Conservation (phyloP, 2,888 invertebrate species). For the Parnassius mnemosyne region DNA sequence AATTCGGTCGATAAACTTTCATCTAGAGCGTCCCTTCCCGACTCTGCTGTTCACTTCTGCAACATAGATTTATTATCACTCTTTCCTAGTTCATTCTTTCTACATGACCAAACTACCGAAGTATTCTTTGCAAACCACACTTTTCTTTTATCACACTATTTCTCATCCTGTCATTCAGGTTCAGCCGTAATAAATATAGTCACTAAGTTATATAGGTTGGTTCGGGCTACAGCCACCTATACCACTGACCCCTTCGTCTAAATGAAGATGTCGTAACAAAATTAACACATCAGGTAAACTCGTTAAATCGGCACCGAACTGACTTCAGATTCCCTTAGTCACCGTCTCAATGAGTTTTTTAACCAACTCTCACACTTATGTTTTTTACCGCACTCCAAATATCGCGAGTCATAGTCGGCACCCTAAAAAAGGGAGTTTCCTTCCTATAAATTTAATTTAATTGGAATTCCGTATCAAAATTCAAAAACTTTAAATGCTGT, state of each 20-base stretch:
- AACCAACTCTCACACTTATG: slow-evolving; percentile 27
- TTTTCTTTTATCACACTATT: too few species aligned
- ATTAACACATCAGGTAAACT: slow-evolving; percentile 64
- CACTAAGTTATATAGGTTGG: too few species aligned
- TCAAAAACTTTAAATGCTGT: not conserved
- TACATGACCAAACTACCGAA: too few species aligned
- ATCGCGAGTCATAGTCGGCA: slow-evolving; percentile 61
- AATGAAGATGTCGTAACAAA: slow-evolving; percentile 49
- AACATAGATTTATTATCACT: too few species aligned
- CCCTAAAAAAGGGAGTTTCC: slow-evolving; percentile 47
- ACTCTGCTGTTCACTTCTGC: too few species aligned
- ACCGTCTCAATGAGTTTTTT: slow-evolving; percentile 46
- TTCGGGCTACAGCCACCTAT: not conserved
- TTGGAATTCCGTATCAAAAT: slow-evolving; percentile 29
- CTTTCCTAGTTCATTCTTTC: too few species aligned
- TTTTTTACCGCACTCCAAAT: slow-evolving; percentile 42
- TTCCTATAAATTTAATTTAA: slow-evolving; percentile 39
- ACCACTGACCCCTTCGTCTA: slow-evolving; percentile 12
- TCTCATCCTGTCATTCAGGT: too few species aligned
- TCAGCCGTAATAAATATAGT: too few species aligned
- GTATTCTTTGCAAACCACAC: too few species aligned
- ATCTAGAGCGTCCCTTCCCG: too few species aligned
- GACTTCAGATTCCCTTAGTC: slow-evolving; percentile 47
- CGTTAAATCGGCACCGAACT: slow-evolving; percentile 43
- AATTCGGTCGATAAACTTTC: too few species aligned